These are phyloP conservation scores for Leptatherina wallacei DNA, from an alignment of 2,797 vertebrate species.

Conservation along the genomic window DNA sequence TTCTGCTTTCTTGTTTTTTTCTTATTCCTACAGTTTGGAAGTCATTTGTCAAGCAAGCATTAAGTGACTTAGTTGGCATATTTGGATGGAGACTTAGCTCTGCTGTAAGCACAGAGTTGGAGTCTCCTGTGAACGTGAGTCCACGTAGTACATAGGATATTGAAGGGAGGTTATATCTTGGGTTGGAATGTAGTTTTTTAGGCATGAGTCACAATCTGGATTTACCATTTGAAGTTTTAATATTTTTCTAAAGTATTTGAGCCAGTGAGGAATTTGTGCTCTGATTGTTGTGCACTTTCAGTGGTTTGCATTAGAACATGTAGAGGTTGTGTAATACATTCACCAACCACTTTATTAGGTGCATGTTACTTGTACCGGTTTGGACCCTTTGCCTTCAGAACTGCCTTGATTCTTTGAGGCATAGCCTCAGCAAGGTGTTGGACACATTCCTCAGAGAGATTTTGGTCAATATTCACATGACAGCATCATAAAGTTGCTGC, in stretches of 20 bases:
- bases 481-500: no score
- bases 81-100: conserved; percentile 60
- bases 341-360: no score
- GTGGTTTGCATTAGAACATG: neutral
- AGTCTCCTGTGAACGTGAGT: conserved; percentile 25
- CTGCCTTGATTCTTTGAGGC: no score
- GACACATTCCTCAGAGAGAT: no score
- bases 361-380: no score
- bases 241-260: conserved; percentile 19
- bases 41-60: conserved; percentile 62
- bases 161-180: conserved; percentile 26
- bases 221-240: conserved; percentile 16
- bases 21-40: conserved; percentile 39
- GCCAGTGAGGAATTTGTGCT: conserved; percentile 12
- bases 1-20: conserved; percentile 17
- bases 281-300: neutral
- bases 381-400: no score
- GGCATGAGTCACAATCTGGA: conserved; percentile 27
- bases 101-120: conserved; percentile 61
- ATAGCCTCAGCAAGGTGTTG: no score
- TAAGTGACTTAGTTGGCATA: conserved; percentile 62
- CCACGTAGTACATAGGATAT: conserved; percentile 22
- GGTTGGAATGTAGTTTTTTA: conserved; percentile 13
- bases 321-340: neutral
- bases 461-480: no score